Evolutionary conservation across 2,797 vertebrate species (phyloP).

Genomic region (Labroides dimidiatus): DNA sequence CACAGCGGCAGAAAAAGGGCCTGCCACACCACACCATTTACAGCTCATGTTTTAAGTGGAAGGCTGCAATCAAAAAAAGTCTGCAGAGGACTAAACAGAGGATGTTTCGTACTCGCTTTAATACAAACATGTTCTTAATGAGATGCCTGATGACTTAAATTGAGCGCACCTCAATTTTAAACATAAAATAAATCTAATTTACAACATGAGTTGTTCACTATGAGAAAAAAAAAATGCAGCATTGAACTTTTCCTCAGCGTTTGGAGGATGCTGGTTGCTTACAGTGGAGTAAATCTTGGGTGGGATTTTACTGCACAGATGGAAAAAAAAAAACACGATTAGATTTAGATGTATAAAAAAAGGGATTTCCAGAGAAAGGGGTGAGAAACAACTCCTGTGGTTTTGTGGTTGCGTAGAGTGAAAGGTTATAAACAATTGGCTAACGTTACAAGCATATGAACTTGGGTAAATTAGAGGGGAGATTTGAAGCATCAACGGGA

Average conservation of each 20-base stretch:
- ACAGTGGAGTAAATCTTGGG: conserved; percentile 13
- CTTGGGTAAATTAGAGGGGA: conserved; percentile 33
- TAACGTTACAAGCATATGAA: conserved; percentile 17
- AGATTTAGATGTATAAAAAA: conserved; percentile 17
- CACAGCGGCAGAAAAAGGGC: conserved; percentile 51
- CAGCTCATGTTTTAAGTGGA: conserved; percentile 51
- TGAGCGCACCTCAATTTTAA: conserved; percentile 14
- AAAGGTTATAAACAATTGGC: conserved; percentile 26
- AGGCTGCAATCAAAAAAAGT: conserved; percentile 38
- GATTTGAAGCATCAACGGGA: conserved; percentile 16
- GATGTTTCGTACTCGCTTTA: neutral
- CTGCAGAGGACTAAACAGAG: conserved; percentile 11
- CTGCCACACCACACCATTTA: conserved; percentile 53
- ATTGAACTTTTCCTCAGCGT: conserved; percentile 12
- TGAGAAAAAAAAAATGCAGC: neutral
- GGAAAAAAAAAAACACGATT: conserved; percentile 12
- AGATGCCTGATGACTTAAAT: conserved; percentile 29
- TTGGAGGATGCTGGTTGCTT: neutral
- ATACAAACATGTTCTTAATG: conserved; percentile 12
- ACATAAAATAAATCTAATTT: conserved; percentile 11
- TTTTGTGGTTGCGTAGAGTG: conserved; percentile 17
- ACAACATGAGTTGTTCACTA: conserved; percentile 22
- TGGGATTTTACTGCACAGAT: conserved; percentile 16
- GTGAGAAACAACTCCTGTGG: conserved; percentile 9
- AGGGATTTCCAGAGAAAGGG: neutral